Evolutionary conservation across 1,140 invertebrate genomes (phyloP).

Genomic region (Leptopilina clavipes): DNA sequence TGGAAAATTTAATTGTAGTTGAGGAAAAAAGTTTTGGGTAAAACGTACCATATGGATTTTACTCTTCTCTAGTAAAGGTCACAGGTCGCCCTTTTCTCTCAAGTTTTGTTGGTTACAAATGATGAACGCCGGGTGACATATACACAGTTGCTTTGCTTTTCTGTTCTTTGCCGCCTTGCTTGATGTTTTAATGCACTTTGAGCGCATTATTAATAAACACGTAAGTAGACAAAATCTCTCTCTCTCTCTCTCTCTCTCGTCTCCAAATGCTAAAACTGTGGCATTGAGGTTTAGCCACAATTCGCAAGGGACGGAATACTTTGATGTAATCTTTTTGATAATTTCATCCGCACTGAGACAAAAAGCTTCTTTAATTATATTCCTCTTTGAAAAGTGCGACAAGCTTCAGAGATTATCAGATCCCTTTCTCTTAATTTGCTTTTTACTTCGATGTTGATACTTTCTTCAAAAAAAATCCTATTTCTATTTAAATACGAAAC

Average conservation of each 20-base stretch:
- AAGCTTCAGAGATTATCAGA: neutral
- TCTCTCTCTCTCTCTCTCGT: neutral
- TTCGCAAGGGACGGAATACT: slow-evolving; percentile 15
- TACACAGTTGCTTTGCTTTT: slow-evolving; percentile 16
- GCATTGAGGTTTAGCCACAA: slow-evolving; percentile 11
- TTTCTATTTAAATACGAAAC: too few species aligned
- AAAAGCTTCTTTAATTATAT: slow-evolving; percentile 23
- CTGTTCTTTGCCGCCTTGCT: slow-evolving; percentile 56
- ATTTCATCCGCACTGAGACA: slow-evolving; percentile 26
- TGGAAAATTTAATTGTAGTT: too few species aligned
- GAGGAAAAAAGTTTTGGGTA: too few species aligned
- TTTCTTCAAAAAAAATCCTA: too few species aligned
- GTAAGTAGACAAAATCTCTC: slow-evolving; percentile 60
- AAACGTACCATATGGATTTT: too few species aligned
- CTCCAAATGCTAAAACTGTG: neutral
- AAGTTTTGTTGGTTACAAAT: neutral
- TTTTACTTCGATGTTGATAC: neutral
- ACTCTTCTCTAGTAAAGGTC: neutral
- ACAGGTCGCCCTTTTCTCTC: neutral
- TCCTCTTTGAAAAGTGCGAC: neutral
- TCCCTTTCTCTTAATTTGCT: neutral
- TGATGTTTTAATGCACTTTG: slow-evolving; percentile 58
- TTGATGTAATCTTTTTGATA: slow-evolving; percentile 25
- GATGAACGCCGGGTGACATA: neutral
- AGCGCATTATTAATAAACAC: slow-evolving; percentile 61